Conservation (phyloP, 1,140 invertebrate species). For the Anagrus nilaparvatae region DNA sequence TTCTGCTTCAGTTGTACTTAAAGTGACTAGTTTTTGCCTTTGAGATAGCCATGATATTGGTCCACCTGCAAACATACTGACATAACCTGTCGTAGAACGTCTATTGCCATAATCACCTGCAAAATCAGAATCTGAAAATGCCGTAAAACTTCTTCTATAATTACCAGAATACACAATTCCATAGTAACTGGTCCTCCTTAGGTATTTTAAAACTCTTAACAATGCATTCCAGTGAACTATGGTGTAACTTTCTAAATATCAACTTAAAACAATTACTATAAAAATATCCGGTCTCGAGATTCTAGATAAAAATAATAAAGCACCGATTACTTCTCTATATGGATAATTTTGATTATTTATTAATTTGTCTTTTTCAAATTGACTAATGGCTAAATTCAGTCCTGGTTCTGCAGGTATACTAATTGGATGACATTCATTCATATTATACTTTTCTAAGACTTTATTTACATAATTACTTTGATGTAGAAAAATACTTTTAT, state of each 20-base stretch:
- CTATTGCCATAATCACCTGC: constrained; percentile 10
- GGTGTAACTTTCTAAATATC: constrained; percentile 4
- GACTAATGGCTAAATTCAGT: too few species aligned
- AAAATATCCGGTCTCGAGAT: constrained; percentile 16
- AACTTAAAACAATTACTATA: constrained; percentile 11
- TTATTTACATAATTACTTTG: constrained; percentile 8
- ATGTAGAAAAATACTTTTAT: constrained; percentile 1
- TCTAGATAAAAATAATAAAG: constrained; percentile 8
- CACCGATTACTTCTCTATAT: constrained; percentile 14
- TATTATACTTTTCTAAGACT: constrained; percentile 10
- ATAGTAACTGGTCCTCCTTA: constrained; percentile 8
- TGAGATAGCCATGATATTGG: constrained; percentile 7
- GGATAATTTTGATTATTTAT: neutral
- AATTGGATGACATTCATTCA: constrained; percentile 2
- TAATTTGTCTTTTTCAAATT: constrained; percentile 15
- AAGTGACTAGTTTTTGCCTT: constrained; percentile 9
- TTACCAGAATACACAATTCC: constrained; percentile 4
- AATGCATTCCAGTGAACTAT: constrained; percentile 12
- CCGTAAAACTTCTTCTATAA: neutral
- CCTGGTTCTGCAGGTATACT: constrained; percentile 11
- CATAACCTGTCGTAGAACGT: constrained; percentile 13
- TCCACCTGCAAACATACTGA: constrained; percentile 1
- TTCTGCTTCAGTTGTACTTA: too few species aligned
- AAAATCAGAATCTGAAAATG: constrained; percentile 13
- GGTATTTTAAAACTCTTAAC: constrained; percentile 15